Base-by-base conservation (phyloP, 2,888 invertebrate genomes). In the Caenorhabditis sp. region DNA sequence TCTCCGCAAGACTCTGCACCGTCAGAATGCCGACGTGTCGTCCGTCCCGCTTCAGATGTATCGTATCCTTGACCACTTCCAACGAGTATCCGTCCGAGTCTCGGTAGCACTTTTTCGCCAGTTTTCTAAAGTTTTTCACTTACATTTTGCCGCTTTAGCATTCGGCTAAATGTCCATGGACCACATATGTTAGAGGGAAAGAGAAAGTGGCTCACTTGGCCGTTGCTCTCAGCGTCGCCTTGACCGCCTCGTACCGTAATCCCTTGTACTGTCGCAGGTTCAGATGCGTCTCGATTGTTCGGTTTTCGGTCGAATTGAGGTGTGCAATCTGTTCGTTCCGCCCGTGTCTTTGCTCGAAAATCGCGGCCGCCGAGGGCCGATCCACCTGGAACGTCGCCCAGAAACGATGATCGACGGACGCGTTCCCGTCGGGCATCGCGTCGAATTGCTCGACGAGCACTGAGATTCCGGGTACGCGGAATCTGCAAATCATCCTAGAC, bases 331-430 rank as follows among this genome's bases (percentile, higher is more conserved):
- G 27, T 20, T n/a, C 41, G 2, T 11, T 1, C 17, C 55, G 26
- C 0, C 55, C 55, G 13, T 27, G 13, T 15, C 17, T 6, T 20
- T 56, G 55, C 9, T 41, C 41, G 8, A n/a, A 26, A 8, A 56
- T 41, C 55, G 26, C 26, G 17, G 11, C 9, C 3, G 55, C 55
- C 13, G 55, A 27, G 9, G 15, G 24, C 26, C 2, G 17, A 41
- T 56, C 55, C 15, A 41, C 41, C 5, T 27, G 11, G 41, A 56
- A 56, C 11, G 55, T 27, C 1, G 41, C 41, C 55, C 55, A 56
- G 41, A 17, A 24, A 4, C 39, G 13, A 4, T 22, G n/a, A 2
- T 41, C 37, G 1, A 5, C 8, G 5, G 4, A n/a, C 15, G 55
- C 35, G 0, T 37, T 5, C 26, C 24, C 13, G 11, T 56, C 55